Conservation (phyloP, 2,113 vertebrate genomes). For the Hyperopisus bebe region DNA sequence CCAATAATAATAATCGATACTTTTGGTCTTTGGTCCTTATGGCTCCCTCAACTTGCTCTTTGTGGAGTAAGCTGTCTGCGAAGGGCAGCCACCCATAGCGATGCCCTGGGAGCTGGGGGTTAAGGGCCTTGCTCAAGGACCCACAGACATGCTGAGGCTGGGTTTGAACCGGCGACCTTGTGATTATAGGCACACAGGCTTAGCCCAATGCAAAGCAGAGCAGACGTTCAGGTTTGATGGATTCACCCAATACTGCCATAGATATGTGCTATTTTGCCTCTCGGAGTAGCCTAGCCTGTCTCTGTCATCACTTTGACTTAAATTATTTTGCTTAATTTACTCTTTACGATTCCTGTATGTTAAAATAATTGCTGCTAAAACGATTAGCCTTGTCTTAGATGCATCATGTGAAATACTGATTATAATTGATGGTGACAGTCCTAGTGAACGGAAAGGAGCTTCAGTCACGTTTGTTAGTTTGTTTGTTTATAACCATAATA, state of each 20-base stretch:
- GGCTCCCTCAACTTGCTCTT: too few relatives aligned
- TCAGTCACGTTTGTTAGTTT: background rate
- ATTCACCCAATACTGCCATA: background rate
- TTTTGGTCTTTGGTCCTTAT: too few relatives aligned
- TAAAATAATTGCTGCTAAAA: background rate
- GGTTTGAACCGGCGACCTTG: too few relatives aligned
- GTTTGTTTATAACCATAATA: background rate
- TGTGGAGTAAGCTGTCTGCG: too few relatives aligned
- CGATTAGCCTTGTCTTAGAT: background rate
- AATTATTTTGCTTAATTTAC: background rate
- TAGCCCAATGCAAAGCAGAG: background rate
- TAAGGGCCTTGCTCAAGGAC: too few relatives aligned
- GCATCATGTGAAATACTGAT: background rate
- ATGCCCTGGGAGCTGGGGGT: too few relatives aligned
- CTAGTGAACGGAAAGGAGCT: background rate
- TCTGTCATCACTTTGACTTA: background rate
- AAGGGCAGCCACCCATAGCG: too few relatives aligned
- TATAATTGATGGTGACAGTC: background rate
- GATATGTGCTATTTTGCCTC: background rate
- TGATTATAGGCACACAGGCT: too few relatives aligned
- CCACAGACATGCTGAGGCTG: too few relatives aligned
- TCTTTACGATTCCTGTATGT: background rate
- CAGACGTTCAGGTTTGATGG: background rate
- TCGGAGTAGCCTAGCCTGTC: background rate
- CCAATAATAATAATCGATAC: too few relatives aligned